Conservation (phyloP, 2,888 invertebrate species). For the Hypena proboscidalis region DNA sequence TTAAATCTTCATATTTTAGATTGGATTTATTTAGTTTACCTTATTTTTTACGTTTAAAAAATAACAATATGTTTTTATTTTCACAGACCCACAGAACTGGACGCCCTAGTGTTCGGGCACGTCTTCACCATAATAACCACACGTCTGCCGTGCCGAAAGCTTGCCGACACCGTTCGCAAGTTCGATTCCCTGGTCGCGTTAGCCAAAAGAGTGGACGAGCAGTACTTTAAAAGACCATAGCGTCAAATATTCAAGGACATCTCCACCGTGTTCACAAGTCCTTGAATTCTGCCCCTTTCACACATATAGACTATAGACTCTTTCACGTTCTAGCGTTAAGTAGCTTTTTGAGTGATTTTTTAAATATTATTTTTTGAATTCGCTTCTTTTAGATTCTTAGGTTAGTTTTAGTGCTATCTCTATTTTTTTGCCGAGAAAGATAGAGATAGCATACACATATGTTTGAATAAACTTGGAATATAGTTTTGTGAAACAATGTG, state of each 20-base stretch:
- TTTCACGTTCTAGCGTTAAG: no score
- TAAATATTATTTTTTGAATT: no score
- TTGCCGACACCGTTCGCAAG: conserved; percentile 92
- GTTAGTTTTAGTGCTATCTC: no score
- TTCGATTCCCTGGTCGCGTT: conserved; percentile 92
- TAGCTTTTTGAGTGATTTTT: not conserved
- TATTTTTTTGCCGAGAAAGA: no score
- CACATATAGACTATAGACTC: conserved; percentile 8
- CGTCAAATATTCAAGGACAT: conserved; percentile 78
- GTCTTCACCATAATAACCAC: conserved; percentile 97
- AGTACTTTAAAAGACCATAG: conserved; percentile 88
- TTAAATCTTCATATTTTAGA: no score
- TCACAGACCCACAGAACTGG: conserved; percentile 95
- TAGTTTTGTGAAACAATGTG: no score
- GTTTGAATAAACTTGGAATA: no score
- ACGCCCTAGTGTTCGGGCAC: conserved; percentile 98
- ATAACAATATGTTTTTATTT: conserved; percentile 26
- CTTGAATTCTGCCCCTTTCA: conserved; percentile 53
- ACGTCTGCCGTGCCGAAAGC: conserved; percentile 91
- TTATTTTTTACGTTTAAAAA: no score
- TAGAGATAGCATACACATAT: no score
- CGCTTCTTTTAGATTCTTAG: no score
- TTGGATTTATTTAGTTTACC: no score
- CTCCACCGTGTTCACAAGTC: conserved; percentile 73
- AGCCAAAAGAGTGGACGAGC: conserved; percentile 93